Evolutionary conservation across 2,888 invertebrate species (phyloP), one percentile per base, ranked within the genome.

Genomic region (Physocephala rufipes): DNA sequence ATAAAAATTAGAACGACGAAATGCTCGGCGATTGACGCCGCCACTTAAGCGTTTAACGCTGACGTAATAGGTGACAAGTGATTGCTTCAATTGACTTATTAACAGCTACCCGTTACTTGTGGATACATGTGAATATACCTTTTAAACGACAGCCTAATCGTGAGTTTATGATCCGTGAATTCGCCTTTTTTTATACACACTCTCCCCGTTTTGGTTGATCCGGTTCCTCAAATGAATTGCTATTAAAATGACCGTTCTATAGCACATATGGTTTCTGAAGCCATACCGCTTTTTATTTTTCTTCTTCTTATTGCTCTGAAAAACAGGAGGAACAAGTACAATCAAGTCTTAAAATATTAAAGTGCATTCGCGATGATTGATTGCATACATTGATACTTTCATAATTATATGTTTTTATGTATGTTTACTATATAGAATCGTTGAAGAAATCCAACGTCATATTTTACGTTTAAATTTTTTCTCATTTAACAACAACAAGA

Each of bases 281-380:
- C 36, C 9, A 36, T 9, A 36, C 9, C 36, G 16, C n/a, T 19
- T 28, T 55, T 70, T 66, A 24, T 21, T 30, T 28, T 73, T 36
- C 36, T 9, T 36, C 36, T 36, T 36, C 36, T 36, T 36, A 4
- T 36, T 36, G 5, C 9, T 36, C 36, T 36, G 4, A 36, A 36
- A 36, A 9, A 36, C 36, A 36, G 9, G 36, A 74, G 74, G 74
- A 74, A 74, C 51, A 67, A 64, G 16, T 67, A 24, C 26, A 21
- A 7, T 21, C 26, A 55, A 19, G 7, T 26, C 15, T 9, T 36
- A 9, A 36, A 4, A 9, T 9, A 36, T 36, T 36, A 4, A 36
- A 36, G 36, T 36, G 36, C 36, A 36, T 36, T 36, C 36, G 36
- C 36, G 36, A 36, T 36, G 9, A 36, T 7, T 36, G 4, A 36